phyloP scores from a whole-genome alignment of 2,113 vertebrate species.

The Cervus canadensis region DNA sequence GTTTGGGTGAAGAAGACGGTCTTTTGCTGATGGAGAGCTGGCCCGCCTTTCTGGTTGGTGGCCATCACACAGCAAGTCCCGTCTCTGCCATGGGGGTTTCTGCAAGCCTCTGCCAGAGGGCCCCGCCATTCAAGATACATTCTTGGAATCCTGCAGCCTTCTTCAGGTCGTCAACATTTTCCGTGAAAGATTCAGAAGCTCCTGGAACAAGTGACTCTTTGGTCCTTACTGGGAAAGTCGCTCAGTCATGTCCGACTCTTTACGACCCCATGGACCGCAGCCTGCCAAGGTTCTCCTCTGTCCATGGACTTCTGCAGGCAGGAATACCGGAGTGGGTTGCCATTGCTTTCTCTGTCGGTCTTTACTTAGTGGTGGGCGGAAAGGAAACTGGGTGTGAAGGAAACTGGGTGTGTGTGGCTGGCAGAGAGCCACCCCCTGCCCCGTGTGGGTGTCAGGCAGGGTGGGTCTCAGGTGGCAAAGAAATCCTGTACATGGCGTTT shows the following conservation, averaged over 20 bases:
- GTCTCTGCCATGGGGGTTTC: no score
- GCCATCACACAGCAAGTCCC: rapidly evolving
- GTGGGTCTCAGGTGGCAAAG: not conserved
- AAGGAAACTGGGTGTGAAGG: not conserved
- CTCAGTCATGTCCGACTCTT: not conserved
- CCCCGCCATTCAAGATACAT: not conserved
- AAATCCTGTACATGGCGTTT: not conserved
- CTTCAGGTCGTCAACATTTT: not conserved
- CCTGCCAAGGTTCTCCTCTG: not conserved
- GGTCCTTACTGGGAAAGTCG: not conserved
- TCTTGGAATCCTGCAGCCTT: not conserved
- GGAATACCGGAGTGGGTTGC: rapidly evolving
- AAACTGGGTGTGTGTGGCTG: not conserved
- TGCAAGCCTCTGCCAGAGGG: not conserved
- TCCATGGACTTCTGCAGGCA: rapidly evolving
- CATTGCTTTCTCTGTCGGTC: not conserved
- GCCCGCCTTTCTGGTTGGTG: not conserved
- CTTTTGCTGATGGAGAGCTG: not conserved
- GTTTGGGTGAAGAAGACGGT: not conserved
- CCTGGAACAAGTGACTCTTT: not conserved
- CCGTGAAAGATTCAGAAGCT: not conserved
- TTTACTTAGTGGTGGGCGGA: not conserved
- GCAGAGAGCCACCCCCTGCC: not conserved
- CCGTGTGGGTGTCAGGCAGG: not conserved
- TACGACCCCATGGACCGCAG: not conserved